Evolutionary conservation across 2,797 vertebrate genomes (phyloP).

Genomic region (Pristis pectinata): DNA sequence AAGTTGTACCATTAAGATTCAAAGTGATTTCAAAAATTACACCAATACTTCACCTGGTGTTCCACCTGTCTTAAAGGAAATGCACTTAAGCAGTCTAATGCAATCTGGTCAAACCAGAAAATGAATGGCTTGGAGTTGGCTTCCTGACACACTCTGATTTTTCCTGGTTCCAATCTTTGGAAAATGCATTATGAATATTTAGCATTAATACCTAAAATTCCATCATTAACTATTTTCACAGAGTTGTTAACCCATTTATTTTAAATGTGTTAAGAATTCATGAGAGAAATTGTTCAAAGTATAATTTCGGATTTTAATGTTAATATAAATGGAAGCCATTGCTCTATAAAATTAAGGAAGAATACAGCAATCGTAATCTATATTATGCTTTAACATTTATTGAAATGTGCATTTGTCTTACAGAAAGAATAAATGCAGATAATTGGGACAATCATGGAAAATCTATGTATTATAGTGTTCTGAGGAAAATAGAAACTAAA

Average conservation of each 20-base stretch:
- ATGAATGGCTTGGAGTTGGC: no score
- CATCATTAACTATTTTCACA: neutral
- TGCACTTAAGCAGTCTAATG: no score
- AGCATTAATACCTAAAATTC: neutral
- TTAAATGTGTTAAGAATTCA: neutral
- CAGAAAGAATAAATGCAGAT: conserved; percentile 8
- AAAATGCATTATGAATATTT: neutral
- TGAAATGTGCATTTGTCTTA: neutral
- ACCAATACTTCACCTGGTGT: no score
- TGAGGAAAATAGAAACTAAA: conserved; percentile 40
- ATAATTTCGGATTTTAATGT: neutral
- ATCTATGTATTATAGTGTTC: conserved; percentile 8
- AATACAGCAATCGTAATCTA: neutral
- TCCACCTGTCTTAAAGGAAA: no score
- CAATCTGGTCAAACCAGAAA: no score
- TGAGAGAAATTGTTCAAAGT: neutral
- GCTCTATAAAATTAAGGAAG: neutral
- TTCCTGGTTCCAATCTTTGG: neutral
- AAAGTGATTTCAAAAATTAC: no score
- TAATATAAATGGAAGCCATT: neutral
- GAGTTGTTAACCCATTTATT: neutral
- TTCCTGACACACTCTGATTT: no score
- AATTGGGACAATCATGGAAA: neutral
- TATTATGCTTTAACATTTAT: neutral
- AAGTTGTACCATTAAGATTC: no score